Percentiles rank a stretch among this genome's conserved stretches.
phyloP scores from a whole-genome alignment of 2,888 invertebrate species.

The Mythimna impura region DNA sequence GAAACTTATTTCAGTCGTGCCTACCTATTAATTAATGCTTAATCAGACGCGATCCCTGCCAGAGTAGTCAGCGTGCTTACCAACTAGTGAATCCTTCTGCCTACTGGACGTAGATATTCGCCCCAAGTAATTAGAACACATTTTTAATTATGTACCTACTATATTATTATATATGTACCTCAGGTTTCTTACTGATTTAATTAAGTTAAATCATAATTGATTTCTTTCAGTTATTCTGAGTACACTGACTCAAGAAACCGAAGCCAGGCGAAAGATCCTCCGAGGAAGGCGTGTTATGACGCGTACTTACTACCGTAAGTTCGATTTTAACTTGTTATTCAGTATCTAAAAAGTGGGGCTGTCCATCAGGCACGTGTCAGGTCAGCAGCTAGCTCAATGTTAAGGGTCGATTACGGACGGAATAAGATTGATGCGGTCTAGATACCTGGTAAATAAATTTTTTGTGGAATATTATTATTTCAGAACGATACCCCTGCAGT shows the following conservation, averaged over 20 bases:
- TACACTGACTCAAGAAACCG: slow-evolving; percentile 92
- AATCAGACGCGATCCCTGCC: background rate
- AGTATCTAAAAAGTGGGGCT: background rate
- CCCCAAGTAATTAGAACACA: too few relatives aligned
- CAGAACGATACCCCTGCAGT: background rate
- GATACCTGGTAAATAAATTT: background rate
- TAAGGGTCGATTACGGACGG: background rate
- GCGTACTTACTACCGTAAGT: slow-evolving; percentile 95
- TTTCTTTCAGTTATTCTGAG: slow-evolving; percentile 91
- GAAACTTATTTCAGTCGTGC: background rate
- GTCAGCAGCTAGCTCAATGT: background rate
- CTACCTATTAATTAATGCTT: too few relatives aligned
- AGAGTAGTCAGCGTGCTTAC: background rate
- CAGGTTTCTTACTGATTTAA: background rate
- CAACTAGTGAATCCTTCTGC: background rate
- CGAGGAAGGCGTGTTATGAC: slow-evolving; percentile 95
- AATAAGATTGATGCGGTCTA: background rate
- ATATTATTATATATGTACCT: background rate
- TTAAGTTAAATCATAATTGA: background rate
- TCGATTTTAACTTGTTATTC: background rate
- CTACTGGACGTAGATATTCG: too few relatives aligned
- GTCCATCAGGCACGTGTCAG: background rate
- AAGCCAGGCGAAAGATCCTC: slow-evolving; percentile 94
- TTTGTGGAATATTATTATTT: too few relatives aligned
- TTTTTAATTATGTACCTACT: background rate